Evolutionary conservation across 2,797 vertebrate species (phyloP).

Genomic region (Phataginus tricuspis): DNA sequence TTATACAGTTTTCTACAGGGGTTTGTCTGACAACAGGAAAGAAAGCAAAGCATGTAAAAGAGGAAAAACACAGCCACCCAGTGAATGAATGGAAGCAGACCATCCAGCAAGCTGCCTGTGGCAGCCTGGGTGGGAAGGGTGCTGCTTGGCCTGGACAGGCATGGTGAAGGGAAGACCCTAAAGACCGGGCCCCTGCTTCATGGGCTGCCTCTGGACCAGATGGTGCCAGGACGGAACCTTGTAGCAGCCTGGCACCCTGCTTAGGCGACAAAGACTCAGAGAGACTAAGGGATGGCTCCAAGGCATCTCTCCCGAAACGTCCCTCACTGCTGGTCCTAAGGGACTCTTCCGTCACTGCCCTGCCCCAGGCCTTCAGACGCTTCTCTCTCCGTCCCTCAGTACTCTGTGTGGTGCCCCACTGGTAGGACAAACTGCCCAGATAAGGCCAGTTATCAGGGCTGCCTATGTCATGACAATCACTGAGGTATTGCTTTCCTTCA

Average conservation of each 20-base stretch:
- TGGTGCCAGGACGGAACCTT: not conserved
- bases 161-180: not conserved
- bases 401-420: not conserved
- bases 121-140: not conserved
- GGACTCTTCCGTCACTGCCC: not conserved
- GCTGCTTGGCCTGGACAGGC: not conserved
- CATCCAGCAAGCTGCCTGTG: not conserved
- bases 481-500: not conserved
- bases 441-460: not conserved
- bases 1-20: not conserved
- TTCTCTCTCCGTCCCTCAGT: not conserved
- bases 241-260: not conserved
- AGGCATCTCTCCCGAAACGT: not conserved
- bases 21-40: slow-evolving; percentile 64
- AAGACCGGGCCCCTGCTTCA: not conserved
- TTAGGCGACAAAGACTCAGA: not conserved
- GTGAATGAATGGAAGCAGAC: not conserved
- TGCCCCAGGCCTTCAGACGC: not conserved
- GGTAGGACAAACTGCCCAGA: not conserved
- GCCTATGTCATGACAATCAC: not conserved
- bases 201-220: not conserved
- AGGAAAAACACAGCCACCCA: slow-evolving; percentile 21
- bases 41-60: slow-evolving; percentile 58
- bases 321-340: not conserved
- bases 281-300: not conserved